These are phyloP conservation scores for Chondrilla cf. caribensis DNA, from an alignment of 37 sponge, comb jelly and placozoan genomes.

Conservation along the genomic window DNA sequence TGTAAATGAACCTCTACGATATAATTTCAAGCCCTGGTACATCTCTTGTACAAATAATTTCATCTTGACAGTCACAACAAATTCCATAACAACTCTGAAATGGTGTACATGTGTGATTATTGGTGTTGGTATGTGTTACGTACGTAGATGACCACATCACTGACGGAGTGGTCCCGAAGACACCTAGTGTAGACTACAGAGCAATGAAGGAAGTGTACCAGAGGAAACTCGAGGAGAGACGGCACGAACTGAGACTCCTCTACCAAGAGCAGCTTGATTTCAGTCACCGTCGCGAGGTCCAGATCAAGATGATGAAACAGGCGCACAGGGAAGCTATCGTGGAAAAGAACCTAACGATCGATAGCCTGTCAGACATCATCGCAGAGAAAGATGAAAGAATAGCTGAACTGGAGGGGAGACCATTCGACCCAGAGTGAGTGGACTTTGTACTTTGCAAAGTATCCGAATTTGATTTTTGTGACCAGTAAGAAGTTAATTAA, in stretches of 20 bases:
- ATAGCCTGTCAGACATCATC: conserved; percentile 51
- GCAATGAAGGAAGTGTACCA: conserved; percentile 7
- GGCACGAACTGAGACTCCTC: not conserved
- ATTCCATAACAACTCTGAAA: no score
- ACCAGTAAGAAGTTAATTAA: no score
- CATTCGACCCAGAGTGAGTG: not conserved
- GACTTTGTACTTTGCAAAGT: not conserved
- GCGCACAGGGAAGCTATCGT: conserved; percentile 39
- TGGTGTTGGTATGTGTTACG: no score
- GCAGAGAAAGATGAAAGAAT: conserved; percentile 55
- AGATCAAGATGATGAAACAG: conserved; percentile 53
- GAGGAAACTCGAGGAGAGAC: conserved; percentile 17
- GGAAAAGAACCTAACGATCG: conserved; percentile 47
- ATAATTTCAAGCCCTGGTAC: no score
- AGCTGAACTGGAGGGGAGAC: conserved; percentile 3
- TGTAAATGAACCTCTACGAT: no score
- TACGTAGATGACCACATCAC: no score
- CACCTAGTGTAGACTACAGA: not conserved
- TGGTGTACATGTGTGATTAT: no score
- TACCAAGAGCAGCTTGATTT: conserved; percentile 17
- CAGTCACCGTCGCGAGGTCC: conserved; percentile 17
- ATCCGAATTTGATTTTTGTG: not conserved
- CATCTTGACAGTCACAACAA: no score
- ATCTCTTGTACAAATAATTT: no score
- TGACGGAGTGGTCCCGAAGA: not conserved